Conservation (phyloP, 2,888 invertebrate genomes). For the Balanococcus diminutus region DNA sequence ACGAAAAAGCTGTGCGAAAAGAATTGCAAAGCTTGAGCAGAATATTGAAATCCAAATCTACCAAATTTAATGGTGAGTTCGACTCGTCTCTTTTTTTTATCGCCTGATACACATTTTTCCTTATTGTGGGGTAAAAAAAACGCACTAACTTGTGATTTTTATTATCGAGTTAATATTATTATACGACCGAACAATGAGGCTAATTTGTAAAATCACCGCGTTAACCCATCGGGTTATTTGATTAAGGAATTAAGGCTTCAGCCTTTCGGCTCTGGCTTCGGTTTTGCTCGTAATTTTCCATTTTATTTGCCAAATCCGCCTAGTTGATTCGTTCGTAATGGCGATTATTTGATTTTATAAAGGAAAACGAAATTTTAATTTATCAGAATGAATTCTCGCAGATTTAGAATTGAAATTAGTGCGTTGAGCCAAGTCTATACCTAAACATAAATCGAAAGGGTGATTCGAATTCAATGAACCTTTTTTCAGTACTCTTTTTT, state of each 20-base stretch:
- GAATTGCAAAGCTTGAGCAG: conserved; percentile 77
- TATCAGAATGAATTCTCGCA: background rate
- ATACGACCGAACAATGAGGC: background rate
- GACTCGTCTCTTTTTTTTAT: conserved; percentile 10
- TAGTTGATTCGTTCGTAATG: background rate
- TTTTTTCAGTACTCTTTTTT: background rate
- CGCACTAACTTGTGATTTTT: background rate
- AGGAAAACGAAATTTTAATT: background rate
- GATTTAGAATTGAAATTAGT: background rate
- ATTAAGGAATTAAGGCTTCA: background rate
- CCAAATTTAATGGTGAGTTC: conserved; percentile 84
- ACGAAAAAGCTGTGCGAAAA: conserved; percentile 76
- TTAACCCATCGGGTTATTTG: background rate
- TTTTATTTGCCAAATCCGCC: background rate
- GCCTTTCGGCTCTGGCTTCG: background rate
- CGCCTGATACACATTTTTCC: background rate
- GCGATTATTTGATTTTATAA: background rate
- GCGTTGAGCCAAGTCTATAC: background rate
- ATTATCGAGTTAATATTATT: background rate
- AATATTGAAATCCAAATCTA: conserved; percentile 76
- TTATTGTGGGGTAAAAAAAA: conserved; percentile 12
- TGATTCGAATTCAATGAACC: background rate
- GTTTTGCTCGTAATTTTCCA: background rate
- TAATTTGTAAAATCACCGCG: conserved; percentile 1
- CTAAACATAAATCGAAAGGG: background rate